phyloP scores from a whole-genome alignment of 2,797 vertebrate species.

The Diplodus sargus region DNA sequence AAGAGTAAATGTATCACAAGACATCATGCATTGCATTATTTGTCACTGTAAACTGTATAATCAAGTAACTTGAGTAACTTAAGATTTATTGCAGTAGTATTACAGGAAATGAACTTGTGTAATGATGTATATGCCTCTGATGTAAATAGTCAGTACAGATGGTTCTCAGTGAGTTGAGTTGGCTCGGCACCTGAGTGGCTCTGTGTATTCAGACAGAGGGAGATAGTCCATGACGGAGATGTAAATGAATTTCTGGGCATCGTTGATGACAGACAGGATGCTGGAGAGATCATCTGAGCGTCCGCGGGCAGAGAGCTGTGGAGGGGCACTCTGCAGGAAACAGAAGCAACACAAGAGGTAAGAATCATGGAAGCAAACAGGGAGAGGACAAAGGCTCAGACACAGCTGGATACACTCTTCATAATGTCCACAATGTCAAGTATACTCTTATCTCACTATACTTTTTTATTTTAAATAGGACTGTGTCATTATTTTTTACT shows the following conservation, averaged over 20 bases:
- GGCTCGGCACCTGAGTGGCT: constrained; percentile 77
- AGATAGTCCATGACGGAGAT: constrained; percentile 88
- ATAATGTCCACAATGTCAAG: neutral
- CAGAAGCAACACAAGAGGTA: neutral
- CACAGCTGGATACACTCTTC: neutral
- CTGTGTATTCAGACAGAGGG: constrained; percentile 80
- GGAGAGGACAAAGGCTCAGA: neutral
- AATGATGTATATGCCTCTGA: neutral
- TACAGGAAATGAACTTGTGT: neutral
- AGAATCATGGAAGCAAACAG: neutral
- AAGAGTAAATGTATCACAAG: neutral
- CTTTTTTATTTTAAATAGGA: neutral
- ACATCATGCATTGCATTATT: neutral
- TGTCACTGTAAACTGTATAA: neutral
- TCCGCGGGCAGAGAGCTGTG: constrained; percentile 78
- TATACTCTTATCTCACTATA: neutral
- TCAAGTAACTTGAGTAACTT: neutral
- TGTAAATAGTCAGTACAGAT: neutral
- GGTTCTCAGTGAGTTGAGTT: neutral
- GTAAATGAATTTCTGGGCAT: constrained; percentile 81
- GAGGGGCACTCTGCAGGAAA: constrained; percentile 82
- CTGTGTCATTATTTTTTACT: no score
- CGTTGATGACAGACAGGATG: constrained; percentile 84
- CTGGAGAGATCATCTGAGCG: constrained; percentile 84
- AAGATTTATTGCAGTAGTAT: neutral